Conservation (phyloP, 2,113 vertebrate species). For the Bostrychus sinensis region DNA sequence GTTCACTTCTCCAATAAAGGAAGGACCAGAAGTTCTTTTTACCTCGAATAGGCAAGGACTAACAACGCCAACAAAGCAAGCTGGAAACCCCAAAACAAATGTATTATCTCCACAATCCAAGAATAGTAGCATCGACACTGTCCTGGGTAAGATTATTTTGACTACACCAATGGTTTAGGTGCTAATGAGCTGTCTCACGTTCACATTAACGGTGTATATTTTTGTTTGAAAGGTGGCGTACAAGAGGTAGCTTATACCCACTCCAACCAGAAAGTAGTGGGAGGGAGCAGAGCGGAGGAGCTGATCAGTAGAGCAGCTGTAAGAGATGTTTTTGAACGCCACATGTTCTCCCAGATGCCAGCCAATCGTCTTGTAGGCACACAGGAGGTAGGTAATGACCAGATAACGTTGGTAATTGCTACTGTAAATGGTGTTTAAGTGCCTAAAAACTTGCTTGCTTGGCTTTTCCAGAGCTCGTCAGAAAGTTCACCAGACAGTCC, state of each 20-base stretch:
- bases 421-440: neutral
- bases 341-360: conserved; percentile 91
- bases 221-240: conserved; percentile 80
- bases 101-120: conserved; percentile 10
- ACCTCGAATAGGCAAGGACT: neutral
- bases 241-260: conserved; percentile 89
- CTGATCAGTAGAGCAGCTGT: conserved; percentile 87
- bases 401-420: neutral
- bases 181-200: neutral
- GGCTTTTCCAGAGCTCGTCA: conserved; percentile 52
- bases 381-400: conserved; percentile 79
- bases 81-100: neutral
- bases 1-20: conserved; percentile 4
- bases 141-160: conserved; percentile 81
- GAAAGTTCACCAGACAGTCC: conserved; percentile 27
- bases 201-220: conserved; percentile 1
- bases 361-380: conserved; percentile 84
- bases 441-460: conserved; percentile 14
- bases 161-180: neutral
- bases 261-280: conserved; percentile 94
- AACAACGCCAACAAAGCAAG: neutral
- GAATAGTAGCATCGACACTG: conserved; percentile 65
- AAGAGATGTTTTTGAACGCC: conserved; percentile 88
- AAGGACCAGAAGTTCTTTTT: neutral
- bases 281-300: conserved; percentile 93